Base-by-base conservation (phyloP, 1,140 invertebrate species). In the Brachionus asplanchnoidis region DNA sequence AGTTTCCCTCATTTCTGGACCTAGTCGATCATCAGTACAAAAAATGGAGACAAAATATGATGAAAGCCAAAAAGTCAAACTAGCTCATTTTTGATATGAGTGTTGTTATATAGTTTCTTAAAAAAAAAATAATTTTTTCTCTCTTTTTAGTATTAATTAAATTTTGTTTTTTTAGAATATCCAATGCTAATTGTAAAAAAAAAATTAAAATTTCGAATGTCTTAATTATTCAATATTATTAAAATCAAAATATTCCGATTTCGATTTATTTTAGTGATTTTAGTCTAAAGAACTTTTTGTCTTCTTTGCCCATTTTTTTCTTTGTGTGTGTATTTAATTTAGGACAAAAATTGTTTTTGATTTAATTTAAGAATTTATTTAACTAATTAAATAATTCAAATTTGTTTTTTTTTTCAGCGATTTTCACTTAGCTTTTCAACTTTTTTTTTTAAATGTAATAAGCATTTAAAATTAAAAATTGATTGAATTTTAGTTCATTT, bases 1-100 rank as follows among this genome's bases (percentile, higher is more conserved):
- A 82, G 40, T 82, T 82, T 68, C 79, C 79, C 9, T 82, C 79
- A 12, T 82, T 82, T 46, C 40, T 82, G 36, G 79, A 82, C 8
- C 14, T 82, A 4, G 79, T 82, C n/a, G 79, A 82, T 46, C 79
- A 82, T 82, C 79, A 82, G 17, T 82, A 82, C 32, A 82, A 82
- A 82, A 82, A 82, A 68, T 82, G 79, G 79, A 77, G 73, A 77
- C 44, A 46, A 50, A 77, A 77, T 50, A 77, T 77, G 73, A 77
- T 77, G 20, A 77, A 77, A 77, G 73, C 73, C 17, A 77, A 77
- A 77, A 77, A 77, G 26, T 77, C 73, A 46, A 73, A 73, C 36
- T 73, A 73, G 20, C 17, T 36, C 26, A 40, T 56, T 56, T n/a
- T 50, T n/a, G n/a, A 56, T 17, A 7, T 36, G 36, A 73, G 36